These are phyloP conservation scores for Sceloporus tristichus DNA, from an alignment of 2,113 vertebrate species.

Conservation along the genomic window DNA sequence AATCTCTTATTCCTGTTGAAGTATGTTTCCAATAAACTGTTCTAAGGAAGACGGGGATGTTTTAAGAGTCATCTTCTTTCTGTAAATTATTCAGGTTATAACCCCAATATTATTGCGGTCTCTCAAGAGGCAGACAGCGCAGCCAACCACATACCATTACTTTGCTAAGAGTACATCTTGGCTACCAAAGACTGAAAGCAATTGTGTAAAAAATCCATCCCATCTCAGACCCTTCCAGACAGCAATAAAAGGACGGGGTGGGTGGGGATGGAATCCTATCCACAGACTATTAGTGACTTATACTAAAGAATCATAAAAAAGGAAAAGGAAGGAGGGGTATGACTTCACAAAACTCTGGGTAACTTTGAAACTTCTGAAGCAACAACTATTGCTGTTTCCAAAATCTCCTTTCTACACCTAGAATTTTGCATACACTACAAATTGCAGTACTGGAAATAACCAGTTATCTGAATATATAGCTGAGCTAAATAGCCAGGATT, in stretches of 20 bases:
- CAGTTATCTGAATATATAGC: not conserved
- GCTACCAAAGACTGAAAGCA: conserved; percentile 62
- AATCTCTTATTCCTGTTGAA: conserved; percentile 66
- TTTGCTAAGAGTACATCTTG: conserved; percentile 75
- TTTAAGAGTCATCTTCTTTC: conserved; percentile 68
- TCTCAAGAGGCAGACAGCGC: conserved; percentile 67
- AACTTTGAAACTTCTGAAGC: not conserved
- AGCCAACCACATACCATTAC: conserved; percentile 68
- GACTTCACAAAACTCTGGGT: not conserved
- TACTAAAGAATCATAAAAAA: not conserved
- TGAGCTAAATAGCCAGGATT: not conserved
- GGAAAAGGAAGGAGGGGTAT: too few relatives aligned
- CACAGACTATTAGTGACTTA: conserved; percentile 10
- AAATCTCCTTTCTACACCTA: not conserved
- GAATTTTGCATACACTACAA: not conserved
- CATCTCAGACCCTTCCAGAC: conserved; percentile 69
- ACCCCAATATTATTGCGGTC: conserved; percentile 66
- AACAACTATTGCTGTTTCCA: not conserved
- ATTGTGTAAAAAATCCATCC: conserved; percentile 62
- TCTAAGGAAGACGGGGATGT: conserved; percentile 58
- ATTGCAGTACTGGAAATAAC: not conserved
- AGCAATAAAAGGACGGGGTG: conserved; percentile 40
- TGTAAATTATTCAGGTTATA: conserved; percentile 77
- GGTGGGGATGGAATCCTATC: not conserved
- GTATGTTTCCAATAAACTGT: conserved; percentile 68